A percentile compares a stretch with the other conserved stretches of the same genome.
phyloP scores from a whole-genome alignment of 2,888 invertebrate species.

The Lithophane leautieri region DNA sequence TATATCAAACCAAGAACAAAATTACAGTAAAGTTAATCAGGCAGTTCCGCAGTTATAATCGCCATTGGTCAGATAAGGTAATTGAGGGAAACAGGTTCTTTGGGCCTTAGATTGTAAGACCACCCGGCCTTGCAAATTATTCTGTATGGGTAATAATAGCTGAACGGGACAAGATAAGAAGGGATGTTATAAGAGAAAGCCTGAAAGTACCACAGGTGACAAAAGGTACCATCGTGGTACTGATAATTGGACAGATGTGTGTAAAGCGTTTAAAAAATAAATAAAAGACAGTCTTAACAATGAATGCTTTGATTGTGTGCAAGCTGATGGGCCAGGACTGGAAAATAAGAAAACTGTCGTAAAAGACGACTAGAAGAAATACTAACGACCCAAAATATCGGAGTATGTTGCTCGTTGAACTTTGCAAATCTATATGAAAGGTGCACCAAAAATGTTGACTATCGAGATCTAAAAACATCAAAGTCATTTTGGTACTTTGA shows the following conservation, averaged over 20 bases:
- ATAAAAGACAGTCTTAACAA: too few relatives aligned
- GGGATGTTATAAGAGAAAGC: background rate
- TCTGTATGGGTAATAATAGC: slow-evolving; percentile 25
- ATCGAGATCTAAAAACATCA: background rate
- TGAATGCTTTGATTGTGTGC: background rate
- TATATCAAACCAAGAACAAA: slow-evolving; percentile 23
- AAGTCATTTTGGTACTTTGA: background rate
- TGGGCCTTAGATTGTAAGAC: slow-evolving; percentile 44
- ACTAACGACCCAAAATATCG: background rate
- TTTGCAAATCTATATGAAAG: background rate
- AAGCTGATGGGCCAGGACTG: background rate
- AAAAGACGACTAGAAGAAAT: background rate
- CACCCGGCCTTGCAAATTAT: slow-evolving; percentile 43
- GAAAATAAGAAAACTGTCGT: background rate
- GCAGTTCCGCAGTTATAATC: slow-evolving; percentile 42
- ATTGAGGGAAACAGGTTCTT: slow-evolving; percentile 47
- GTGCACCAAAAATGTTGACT: background rate
- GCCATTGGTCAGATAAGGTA: slow-evolving; percentile 36
- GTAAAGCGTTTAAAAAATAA: background rate
- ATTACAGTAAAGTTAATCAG: slow-evolving; percentile 43
- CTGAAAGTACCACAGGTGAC: slow-evolving; percentile 5
- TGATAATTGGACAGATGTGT: too few relatives aligned
- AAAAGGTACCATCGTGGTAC: background rate
- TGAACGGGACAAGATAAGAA: slow-evolving; percentile 3
- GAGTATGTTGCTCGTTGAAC: too few relatives aligned